Base-by-base conservation (phyloP, 2,888 invertebrate species). In the Liodrosophila aerea region DNA sequence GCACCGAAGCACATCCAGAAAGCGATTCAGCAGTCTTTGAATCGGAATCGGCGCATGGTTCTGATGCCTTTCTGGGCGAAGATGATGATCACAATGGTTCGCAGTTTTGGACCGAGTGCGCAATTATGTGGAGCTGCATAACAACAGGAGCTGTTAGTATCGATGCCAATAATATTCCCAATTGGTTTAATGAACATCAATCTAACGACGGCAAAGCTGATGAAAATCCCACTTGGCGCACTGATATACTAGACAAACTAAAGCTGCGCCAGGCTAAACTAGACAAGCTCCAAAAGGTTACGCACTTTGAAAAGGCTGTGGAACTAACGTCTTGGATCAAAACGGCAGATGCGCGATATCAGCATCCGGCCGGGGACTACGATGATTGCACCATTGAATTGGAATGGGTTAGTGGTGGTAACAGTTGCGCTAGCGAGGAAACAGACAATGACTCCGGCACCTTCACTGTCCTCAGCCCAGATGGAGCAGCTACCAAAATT, bases 291-390 rank as follows among this genome's bases (percentile, higher is more conserved):
- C 61, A 75, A 31, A 92, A 93, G 72, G 90, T 92, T 62, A 90
- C 92, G 12, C 90, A 91, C 56, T 96, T 94, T 90, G 94, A 95
- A 77, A 92, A 93, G 82, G 96, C 96, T 18, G 92, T 96, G 47
- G 96, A 96, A 90, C 94, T 94, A 85, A 94, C 94, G 15, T 96
- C 96, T 0, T 97, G 97, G 96, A 93, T 95, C 0, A 95, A 96
- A 84, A 94, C 94, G 59, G 95, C 95, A 36, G 95, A 96, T 89
- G 94, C 95, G 0, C 93, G 95, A 80, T 93, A 94, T 68, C 91
- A 92, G 45, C 91, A 91, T 85, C 86, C 90, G 22, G 92, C 89
- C 75, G 91, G 91, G 56, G 89, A 91, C 31, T 93, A 92, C 87
- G 94, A 95, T 76, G 96, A 96, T 77, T 95, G 95, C 85, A 91